Conservation (phyloP, 2,888 invertebrate genomes). For the Seira ritae region DNA sequence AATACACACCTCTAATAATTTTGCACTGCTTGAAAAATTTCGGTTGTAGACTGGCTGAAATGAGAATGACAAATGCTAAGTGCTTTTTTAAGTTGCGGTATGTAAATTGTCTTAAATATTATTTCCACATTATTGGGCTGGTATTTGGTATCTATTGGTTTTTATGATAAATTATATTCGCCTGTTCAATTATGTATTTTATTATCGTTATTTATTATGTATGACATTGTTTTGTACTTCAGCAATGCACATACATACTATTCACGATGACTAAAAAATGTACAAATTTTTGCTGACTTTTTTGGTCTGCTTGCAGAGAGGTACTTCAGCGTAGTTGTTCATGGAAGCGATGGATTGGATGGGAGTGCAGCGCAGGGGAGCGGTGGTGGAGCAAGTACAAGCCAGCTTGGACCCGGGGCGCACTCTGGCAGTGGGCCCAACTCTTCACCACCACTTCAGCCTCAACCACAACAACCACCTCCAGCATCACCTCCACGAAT, state of each 20-base stretch:
- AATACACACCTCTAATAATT: too few relatives aligned
- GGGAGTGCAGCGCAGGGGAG: slow-evolving; percentile 74
- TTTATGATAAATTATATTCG: not conserved
- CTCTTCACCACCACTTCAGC: slow-evolving; percentile 69
- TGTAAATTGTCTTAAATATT: not conserved
- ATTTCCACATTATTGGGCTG: not conserved
- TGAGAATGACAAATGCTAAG: too few relatives aligned
- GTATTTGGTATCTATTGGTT: not conserved
- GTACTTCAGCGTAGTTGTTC: slow-evolving; percentile 79
- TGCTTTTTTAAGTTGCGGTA: not conserved
- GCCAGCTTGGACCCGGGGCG: slow-evolving; percentile 67
- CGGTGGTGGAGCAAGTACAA: slow-evolving; percentile 61
- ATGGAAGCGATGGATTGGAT: slow-evolving; percentile 78
- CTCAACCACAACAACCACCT: slow-evolving; percentile 66
- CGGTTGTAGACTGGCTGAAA: too few relatives aligned
- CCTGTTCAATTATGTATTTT: not conserved
- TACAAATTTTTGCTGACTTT: slow-evolving; percentile 1
- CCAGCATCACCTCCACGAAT: slow-evolving; percentile 69
- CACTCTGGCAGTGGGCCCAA: slow-evolving; percentile 70
- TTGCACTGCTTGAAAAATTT: too few relatives aligned
- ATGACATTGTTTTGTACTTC: too few relatives aligned
- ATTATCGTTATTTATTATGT: too few relatives aligned
- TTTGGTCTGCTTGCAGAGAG: slow-evolving; percentile 76
- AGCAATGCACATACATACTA: too few relatives aligned
- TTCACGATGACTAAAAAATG: too few relatives aligned